Conservation (phyloP, 1,140 invertebrate genomes). For the Chrysoperla carnea region DNA sequence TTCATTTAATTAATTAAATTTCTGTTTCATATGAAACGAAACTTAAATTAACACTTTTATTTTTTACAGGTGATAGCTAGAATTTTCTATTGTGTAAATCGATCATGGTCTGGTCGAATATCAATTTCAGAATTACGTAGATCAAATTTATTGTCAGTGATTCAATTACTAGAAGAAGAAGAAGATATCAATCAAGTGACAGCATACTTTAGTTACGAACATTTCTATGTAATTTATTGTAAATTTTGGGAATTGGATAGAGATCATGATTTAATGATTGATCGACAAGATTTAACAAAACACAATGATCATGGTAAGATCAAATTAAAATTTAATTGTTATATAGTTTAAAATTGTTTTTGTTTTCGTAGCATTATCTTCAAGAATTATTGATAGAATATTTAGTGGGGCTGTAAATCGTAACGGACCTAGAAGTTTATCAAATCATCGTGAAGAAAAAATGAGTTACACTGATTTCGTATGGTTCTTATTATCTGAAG, state of each 20-base stretch:
- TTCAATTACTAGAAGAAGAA: conserved; percentile 67
- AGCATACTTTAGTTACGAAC: conserved; percentile 97
- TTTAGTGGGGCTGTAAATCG: conserved; percentile 92
- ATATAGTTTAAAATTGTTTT: conserved; percentile 2
- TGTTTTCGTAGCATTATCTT: conserved; percentile 63
- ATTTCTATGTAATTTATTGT: conserved; percentile 99
- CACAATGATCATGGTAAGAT: conserved; percentile 87
- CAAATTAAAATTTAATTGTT: conserved; percentile 1
- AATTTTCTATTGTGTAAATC: conserved; percentile 96
- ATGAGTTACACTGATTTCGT: conserved; percentile 99
- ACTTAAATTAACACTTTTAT: too few relatives aligned
- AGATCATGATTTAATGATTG: conserved; percentile 95
- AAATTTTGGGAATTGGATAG: conserved; percentile 99
- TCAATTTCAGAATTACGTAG: conserved; percentile 75
- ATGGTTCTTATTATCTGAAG: conserved; percentile 96
- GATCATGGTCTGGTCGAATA: conserved; percentile 89
- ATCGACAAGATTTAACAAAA: conserved; percentile 79
- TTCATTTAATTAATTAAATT: too few relatives aligned
- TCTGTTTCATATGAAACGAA: too few relatives aligned
- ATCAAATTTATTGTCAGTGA: conserved; percentile 70
- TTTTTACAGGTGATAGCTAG: conserved; percentile 74
- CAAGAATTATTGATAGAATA: conserved; percentile 91
- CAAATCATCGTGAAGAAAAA: conserved; percentile 28
- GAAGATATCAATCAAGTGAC: conserved; percentile 97
- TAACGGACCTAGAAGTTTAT: conserved; percentile 38